A percentile compares a stretch with the other conserved stretches of the same genome.
phyloP scores from a whole-genome alignment of 92 coral and sea anemone genomes.

The Epizoanthus ramosus region DNA sequence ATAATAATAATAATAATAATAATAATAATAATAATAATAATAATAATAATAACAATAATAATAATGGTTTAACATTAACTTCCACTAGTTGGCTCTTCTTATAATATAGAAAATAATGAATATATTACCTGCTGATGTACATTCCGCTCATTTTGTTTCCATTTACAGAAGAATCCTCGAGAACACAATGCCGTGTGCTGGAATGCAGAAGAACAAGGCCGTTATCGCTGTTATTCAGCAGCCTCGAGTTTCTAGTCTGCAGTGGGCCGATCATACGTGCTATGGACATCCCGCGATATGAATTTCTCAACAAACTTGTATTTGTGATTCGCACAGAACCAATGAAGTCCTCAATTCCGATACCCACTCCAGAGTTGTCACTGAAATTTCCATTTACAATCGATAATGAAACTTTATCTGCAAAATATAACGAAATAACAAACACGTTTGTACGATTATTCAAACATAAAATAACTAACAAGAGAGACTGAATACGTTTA shows the following conservation, averaged over 20 bases:
- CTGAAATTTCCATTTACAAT: conserved; percentile 49
- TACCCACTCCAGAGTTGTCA: conserved; percentile 50
- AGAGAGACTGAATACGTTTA: no score
- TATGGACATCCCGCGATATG: conserved; percentile 35
- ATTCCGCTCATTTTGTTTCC: conserved; percentile 36
- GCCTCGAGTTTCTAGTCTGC: not conserved
- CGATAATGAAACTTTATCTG: not conserved
- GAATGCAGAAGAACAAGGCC: conserved; percentile 32
- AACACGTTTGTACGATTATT: not conserved
- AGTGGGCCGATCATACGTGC: conserved; percentile 44
- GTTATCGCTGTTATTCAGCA: conserved; percentile 36
- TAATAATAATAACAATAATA: no score
- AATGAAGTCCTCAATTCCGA: conserved; percentile 29
- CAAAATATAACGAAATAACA: not conserved
- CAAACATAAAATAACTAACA: not conserved
- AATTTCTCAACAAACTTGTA: conserved; percentile 42
- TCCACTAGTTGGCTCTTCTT: no score
- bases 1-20: no score
- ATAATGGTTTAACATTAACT: no score
- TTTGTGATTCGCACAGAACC: conserved; percentile 30
- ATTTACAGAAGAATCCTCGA: conserved; percentile 19
- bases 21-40: no score
- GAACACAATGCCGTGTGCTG: conserved; percentile 28
- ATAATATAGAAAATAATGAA: no score
- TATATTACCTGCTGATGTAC: not conserved